Conservation (phyloP, 2,797 vertebrate species). For the Brachyalestes nurse region DNA sequence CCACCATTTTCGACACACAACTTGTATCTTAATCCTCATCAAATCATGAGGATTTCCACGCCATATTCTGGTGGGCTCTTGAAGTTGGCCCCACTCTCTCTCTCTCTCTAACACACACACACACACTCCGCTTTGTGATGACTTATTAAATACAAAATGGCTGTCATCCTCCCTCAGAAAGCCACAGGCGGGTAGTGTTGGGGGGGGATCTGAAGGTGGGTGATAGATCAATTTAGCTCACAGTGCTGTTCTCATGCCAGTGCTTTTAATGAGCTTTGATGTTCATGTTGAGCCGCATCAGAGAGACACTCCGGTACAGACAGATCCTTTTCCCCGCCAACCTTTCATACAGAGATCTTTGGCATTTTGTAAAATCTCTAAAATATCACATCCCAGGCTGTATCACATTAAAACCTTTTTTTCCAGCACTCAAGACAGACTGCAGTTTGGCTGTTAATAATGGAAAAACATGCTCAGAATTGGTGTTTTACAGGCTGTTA, state of each 20-base stretch:
- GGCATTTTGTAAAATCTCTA: not conserved
- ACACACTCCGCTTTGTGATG: slow-evolving; percentile 59
- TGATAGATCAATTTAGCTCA: slow-evolving; percentile 73
- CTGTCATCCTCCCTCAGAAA: slow-evolving; percentile 73
- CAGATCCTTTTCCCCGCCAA: not conserved
- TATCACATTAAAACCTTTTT: not conserved
- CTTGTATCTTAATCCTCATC: slow-evolving; percentile 24
- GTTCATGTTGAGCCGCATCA: slow-evolving; percentile 74
- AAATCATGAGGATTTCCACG: slow-evolving; percentile 34
- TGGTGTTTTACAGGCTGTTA: not conserved
- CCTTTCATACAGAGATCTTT: slow-evolving; percentile 6
- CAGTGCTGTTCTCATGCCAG: slow-evolving; percentile 49
- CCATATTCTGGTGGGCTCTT: not conserved
- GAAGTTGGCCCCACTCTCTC: not conserved
- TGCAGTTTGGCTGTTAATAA: not conserved
- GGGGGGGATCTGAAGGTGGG: slow-evolving; percentile 60
- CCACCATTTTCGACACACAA: slow-evolving; percentile 29
- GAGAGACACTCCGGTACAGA: slow-evolving; percentile 56
- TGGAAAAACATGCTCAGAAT: not conserved
- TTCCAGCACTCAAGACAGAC: not conserved
- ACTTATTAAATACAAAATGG: slow-evolving; percentile 74
- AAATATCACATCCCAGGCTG: not conserved
- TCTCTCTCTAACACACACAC: slow-evolving; percentile 4
- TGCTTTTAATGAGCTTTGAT: slow-evolving; percentile 77
- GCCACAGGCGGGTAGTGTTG: slow-evolving; percentile 56